Percentiles rank a stretch among this genome's conserved stretches.
phyloP scores from a whole-genome alignment of 2,113 vertebrate species.

The Morone saxatilis region DNA sequence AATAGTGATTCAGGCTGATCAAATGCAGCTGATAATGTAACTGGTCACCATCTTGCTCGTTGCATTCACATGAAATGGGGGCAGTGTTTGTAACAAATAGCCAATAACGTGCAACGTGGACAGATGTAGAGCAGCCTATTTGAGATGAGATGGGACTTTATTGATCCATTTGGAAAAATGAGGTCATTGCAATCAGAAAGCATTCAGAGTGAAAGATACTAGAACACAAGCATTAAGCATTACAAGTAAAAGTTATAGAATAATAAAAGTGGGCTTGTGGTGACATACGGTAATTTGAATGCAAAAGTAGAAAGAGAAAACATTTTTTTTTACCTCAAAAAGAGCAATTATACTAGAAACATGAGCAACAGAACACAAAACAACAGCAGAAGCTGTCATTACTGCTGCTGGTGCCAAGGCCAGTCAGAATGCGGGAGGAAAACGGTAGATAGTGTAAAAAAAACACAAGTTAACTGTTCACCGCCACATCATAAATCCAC shows the following conservation, averaged over 20 bases:
- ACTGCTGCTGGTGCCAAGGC: background rate
- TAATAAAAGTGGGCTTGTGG: background rate
- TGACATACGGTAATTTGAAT: background rate
- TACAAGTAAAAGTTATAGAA: background rate
- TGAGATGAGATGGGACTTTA: constrained; percentile 20
- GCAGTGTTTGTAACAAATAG: constrained; percentile 7
- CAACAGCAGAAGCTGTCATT: background rate
- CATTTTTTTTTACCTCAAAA: background rate
- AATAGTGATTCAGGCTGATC: background rate
- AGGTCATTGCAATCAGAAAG: constrained; percentile 3
- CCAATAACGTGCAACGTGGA: background rate
- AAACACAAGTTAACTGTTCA: constrained; percentile 31
- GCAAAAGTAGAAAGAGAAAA: background rate
- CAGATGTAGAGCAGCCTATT: constrained; percentile 11
- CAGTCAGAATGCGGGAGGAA: background rate
- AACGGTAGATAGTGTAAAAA: background rate
- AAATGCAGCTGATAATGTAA: constrained; percentile 1
- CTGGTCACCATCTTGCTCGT: background rate
- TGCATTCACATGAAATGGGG: background rate
- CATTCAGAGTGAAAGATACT: background rate
- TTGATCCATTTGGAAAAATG: constrained; percentile 30
- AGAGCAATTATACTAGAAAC: background rate
- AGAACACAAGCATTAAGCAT: background rate
- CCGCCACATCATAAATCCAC: background rate
- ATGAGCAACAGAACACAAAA: background rate